Evolutionary conservation across 2,888 invertebrate species (phyloP).

Genomic region (Philaethria dido): DNA sequence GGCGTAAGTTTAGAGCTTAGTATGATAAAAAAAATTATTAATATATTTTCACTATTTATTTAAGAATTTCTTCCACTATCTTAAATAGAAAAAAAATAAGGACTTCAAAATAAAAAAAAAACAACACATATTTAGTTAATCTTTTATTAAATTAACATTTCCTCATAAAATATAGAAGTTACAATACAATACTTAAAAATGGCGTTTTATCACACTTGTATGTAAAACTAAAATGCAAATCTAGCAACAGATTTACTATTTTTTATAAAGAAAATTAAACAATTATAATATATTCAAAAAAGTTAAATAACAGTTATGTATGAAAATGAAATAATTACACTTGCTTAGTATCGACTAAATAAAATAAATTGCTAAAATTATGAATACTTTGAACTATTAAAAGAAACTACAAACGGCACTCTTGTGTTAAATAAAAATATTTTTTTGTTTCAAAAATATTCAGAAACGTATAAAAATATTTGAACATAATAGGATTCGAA

Average conservation of each 20-base stretch:
- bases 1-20: too few species aligned
- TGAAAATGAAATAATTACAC: background rate
- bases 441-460: too few species aligned
- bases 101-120: background rate
- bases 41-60: too few species aligned
- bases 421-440: too few species aligned
- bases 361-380: constrained; percentile 2
- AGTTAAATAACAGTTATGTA: background rate
- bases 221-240: constrained; percentile 32
- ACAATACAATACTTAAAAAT: constrained; percentile 69
- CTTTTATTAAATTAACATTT: constrained; percentile 51
- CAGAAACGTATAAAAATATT: too few species aligned
- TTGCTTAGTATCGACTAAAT: background rate
- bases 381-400: background rate
- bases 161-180: constrained; percentile 48
- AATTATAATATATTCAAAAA: background rate
- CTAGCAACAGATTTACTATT: background rate
- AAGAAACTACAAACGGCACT: too few species aligned
- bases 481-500: too few species aligned
- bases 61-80: background rate
- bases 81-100: background rate
- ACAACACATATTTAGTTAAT: constrained; percentile 1
- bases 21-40: too few species aligned
- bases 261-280: background rate
- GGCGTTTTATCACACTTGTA: constrained; percentile 71